Percentiles rank a stretch among this genome's conserved stretches.
phyloP scores from a whole-genome alignment of 2,888 invertebrate genomes.

The Formica aserva region DNA sequence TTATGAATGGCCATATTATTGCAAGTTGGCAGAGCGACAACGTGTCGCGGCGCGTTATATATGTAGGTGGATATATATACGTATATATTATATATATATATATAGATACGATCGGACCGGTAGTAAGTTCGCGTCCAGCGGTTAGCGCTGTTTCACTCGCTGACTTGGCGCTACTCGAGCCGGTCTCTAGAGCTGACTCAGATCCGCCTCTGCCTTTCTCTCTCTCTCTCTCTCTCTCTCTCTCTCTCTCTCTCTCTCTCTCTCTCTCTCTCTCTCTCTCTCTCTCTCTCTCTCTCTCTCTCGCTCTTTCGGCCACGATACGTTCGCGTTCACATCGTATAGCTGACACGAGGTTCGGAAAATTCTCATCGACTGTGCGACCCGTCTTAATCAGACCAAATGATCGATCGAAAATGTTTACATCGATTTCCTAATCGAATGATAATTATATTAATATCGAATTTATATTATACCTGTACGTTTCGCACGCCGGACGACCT shows the following conservation, averaged over 20 bases:
- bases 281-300: slow-evolving; percentile 48
- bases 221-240: no score
- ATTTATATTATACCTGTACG: neutral
- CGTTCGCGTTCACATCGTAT: slow-evolving; percentile 17
- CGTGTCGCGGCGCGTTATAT: slow-evolving; percentile 70
- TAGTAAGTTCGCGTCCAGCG: slow-evolving; percentile 74
- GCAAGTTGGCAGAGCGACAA: slow-evolving; percentile 74
- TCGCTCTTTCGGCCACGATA: slow-evolving; percentile 32
- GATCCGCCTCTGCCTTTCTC: slow-evolving; percentile 81
- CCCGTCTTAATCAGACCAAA: neutral
- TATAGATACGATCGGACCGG: slow-evolving; percentile 74
- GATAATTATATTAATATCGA: neutral
- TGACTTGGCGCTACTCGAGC: slow-evolving; percentile 84
- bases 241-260: no score
- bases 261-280: no score
- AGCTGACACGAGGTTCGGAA: slow-evolving; percentile 1
- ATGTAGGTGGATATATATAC: slow-evolving; percentile 34
- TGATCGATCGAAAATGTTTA: neutral
- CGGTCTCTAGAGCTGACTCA: slow-evolving; percentile 82
- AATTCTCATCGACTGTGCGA: slow-evolving; percentile 7
- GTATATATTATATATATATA: slow-evolving; percentile 14
- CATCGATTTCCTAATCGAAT: neutral
- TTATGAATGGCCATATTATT: slow-evolving; percentile 83
- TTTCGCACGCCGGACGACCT: neutral
- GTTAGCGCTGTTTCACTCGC: slow-evolving; percentile 80